phyloP scores from a whole-genome alignment of 1,140 invertebrate species.

The Hylyphantes graminicola region DNA sequence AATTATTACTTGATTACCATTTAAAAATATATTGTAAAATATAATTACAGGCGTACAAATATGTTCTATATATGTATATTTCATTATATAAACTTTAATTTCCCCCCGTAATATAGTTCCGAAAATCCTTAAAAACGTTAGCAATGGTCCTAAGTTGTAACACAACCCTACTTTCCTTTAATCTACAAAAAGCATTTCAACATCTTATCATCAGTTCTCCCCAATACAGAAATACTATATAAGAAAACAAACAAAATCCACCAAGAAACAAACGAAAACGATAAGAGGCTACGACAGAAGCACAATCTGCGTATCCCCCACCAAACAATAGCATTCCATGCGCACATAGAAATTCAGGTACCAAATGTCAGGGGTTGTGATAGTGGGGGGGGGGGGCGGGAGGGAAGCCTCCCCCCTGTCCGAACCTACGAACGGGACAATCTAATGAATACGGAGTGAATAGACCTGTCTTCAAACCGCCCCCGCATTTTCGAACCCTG shows the following conservation, averaged over 20 bases:
- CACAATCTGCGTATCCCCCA: slow-evolving; percentile 8
- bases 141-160: not conserved
- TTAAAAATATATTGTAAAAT: too few relatives aligned
- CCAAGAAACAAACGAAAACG: not conserved
- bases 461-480: slow-evolving; percentile 54
- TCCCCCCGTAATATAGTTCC: too few relatives aligned
- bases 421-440: slow-evolving; percentile 42
- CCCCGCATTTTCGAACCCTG: slow-evolving; percentile 46
- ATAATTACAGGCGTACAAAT: too few relatives aligned
- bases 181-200: not conserved
- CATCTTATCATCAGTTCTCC: not conserved
- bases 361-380: slow-evolving; percentile 55
- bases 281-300: not conserved
- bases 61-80: too few relatives aligned
- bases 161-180: not conserved
- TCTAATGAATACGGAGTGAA: slow-evolving; percentile 51
- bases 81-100: too few relatives aligned
- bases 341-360: slow-evolving; percentile 10
- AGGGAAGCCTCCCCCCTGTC: too few relatives aligned
- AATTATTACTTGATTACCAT: too few relatives aligned
- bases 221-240: not conserved
- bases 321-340: slow-evolving; percentile 40
- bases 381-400: not conserved
- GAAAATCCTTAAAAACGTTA: too few relatives aligned
- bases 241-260: not conserved